phyloP scores from a whole-genome alignment of 2,113 vertebrate genomes.

The Heterocephalus glaber region DNA sequence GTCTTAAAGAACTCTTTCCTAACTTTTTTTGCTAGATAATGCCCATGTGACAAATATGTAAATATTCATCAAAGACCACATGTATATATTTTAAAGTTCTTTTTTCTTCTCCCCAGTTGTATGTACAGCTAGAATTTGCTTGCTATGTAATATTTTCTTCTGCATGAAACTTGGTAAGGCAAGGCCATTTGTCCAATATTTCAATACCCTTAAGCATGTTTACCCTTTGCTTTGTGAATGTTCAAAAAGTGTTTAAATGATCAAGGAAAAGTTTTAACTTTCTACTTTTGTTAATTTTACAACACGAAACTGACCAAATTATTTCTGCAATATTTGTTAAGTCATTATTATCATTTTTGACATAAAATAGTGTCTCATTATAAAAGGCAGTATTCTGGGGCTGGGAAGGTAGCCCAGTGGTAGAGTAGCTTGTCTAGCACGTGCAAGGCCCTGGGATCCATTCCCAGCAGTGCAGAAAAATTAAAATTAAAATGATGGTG shows the following conservation, averaged over 20 bases:
- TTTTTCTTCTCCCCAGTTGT: slow-evolving; percentile 81
- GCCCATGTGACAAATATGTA: slow-evolving; percentile 81
- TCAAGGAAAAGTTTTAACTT: slow-evolving; percentile 78
- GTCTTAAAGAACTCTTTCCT: slow-evolving; percentile 75
- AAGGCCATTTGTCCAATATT: slow-evolving; percentile 83
- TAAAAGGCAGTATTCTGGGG: not conserved
- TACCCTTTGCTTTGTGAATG: slow-evolving; percentile 85
- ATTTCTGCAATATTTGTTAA: slow-evolving; percentile 64
- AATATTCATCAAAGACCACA: slow-evolving; percentile 80
- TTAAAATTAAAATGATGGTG: not conserved
- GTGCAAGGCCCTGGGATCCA: not conserved
- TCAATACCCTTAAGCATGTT: slow-evolving; percentile 88
- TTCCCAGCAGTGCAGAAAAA: not conserved
- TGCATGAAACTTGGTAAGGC: slow-evolving; percentile 85
- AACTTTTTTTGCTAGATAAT: slow-evolving; percentile 80
- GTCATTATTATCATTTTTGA: slow-evolving; percentile 51
- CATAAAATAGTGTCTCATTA: slow-evolving; percentile 60
- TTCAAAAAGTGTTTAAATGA: slow-evolving; percentile 77
- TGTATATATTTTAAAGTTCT: slow-evolving; percentile 86
- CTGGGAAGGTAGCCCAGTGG: not conserved
- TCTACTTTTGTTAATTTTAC: slow-evolving; percentile 81
- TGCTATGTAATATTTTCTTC: slow-evolving; percentile 83
- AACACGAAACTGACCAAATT: slow-evolving; percentile 56
- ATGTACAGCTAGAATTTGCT: slow-evolving; percentile 83
- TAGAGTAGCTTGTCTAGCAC: not conserved